Evolutionary conservation across 1,140 invertebrate species (phyloP), one percentile per base, ranked within the genome.

Genomic region (Atta cephalotes): DNA sequence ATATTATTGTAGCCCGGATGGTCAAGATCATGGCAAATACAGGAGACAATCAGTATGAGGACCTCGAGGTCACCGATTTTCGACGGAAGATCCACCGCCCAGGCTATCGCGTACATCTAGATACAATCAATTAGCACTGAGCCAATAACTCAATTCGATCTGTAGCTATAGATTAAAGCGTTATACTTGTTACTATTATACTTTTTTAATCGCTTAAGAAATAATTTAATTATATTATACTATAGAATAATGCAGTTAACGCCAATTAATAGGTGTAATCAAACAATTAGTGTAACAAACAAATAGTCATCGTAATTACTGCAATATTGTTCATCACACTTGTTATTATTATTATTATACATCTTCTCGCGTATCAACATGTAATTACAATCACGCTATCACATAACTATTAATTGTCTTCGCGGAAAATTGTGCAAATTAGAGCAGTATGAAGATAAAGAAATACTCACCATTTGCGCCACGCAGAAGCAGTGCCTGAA

Each of bases 1-100:
- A 98, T 97, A 91, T 98, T 98, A 94, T 98, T 98, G 93, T 98
- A 98, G 45, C 98, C 98, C 6, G 98, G 98, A 96, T 99, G 98
- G 93, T 99, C 98, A 35, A 99, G 95, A 95, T 99, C 98, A 94
- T 99, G 98, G 92, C 98, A 98, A 58, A 98, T 97, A 93, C 97
- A 98, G 12, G 98, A 98, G 18, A 98, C 97, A 45, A 98, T 96
- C 51, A 98, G 95, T 63, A 98, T 97, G 14, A 98, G 95, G 60
- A 97, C 96, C 94, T 98, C 98, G 78, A 98, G 96, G 63, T 97
- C 96, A 28, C 97, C 97, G 84, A 98, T 96, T 89, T 96, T 96
- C 53, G 96, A 96, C 68, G 96, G 96, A 14, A 98, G 95, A 91
- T 97, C 96, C 85, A 97, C 97, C 84, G 96, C 96, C 95, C 97